phyloP scores from a whole-genome alignment of 1,140 invertebrate genomes.

The Babylonia areolata region DNA sequence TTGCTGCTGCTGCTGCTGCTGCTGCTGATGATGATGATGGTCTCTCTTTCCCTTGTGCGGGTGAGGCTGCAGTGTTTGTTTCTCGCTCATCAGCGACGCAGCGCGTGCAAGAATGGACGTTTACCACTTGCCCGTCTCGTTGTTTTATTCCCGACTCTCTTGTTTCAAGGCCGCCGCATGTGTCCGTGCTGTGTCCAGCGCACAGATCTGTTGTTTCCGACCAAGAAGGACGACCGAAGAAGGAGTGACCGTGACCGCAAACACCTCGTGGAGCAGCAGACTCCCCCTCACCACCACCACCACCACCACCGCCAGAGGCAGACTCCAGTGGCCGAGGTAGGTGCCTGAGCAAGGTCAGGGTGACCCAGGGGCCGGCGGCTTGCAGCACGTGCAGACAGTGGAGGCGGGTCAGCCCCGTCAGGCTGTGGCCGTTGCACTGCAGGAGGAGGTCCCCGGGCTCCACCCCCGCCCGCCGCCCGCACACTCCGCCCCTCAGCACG shows the following conservation, averaged over 20 bases:
- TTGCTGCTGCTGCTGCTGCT: too few species aligned
- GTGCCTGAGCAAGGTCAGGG: slow-evolving; percentile 36
- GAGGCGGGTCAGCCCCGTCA: slow-evolving; percentile 47
- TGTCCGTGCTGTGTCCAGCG: not conserved
- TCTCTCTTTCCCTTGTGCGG: not conserved
- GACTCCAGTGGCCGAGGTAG: too few species aligned
- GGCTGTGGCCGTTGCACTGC: slow-evolving; percentile 51
- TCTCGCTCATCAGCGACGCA: not conserved
- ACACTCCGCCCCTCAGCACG: slow-evolving; percentile 55
- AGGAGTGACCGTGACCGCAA: not conserved
- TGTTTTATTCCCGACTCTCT: not conserved
- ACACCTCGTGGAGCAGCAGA: not conserved
- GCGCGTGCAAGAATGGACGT: not conserved
- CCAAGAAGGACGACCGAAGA: too few species aligned
- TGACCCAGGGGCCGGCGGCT: slow-evolving; percentile 36
- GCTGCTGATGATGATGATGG: not conserved
- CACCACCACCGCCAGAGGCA: too few species aligned
- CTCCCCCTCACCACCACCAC: not conserved
- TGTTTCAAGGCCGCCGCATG: too few species aligned
- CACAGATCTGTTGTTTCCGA: not conserved
- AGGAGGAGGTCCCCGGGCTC: slow-evolving; percentile 54
- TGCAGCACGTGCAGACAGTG: slow-evolving; percentile 55
- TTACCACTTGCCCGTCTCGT: not conserved
- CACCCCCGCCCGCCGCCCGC: slow-evolving; percentile 39
- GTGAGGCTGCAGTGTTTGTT: not conserved